A percentile compares a stretch with the other conserved stretches of the same genome.
Conservation (phyloP, 1,140 invertebrate genomes). For the Bombyx mandarina region DNA sequence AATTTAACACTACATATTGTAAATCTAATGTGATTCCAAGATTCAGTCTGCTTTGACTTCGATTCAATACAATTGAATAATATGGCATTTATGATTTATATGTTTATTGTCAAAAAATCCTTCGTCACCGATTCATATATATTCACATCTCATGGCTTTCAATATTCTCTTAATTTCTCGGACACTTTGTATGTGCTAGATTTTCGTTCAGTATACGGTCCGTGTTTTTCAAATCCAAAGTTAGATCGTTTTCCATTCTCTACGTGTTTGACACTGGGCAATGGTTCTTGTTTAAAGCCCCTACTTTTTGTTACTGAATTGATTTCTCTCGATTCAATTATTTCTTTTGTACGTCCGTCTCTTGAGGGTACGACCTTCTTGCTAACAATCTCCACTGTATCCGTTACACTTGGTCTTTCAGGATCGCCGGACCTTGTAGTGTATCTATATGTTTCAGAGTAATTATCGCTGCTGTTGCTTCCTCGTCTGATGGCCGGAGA, state of each 20-base stretch:
- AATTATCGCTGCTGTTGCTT: slow-evolving; percentile 77
- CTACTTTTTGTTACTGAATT: slow-evolving; percentile 78
- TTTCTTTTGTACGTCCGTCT: slow-evolving; percentile 74
- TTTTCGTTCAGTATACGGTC: slow-evolving; percentile 53
- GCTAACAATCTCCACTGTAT: slow-evolving; percentile 77
- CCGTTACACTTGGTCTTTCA: slow-evolving; percentile 74
- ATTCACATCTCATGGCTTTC: slow-evolving; percentile 20
- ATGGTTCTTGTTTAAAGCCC: slow-evolving; percentile 65
- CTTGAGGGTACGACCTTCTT: slow-evolving; percentile 76
- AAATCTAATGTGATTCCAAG: slow-evolving; percentile 38
- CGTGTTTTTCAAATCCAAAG: slow-evolving; percentile 59
- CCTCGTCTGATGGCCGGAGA: slow-evolving; percentile 67
- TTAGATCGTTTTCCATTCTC: slow-evolving; percentile 62
- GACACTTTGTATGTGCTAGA: slow-evolving; percentile 65
- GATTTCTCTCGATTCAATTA: slow-evolving; percentile 78
- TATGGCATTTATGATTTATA: slow-evolving; percentile 47
- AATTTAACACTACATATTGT: slow-evolving; percentile 24
- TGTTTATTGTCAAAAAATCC: slow-evolving; percentile 5
- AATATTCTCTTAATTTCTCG: slow-evolving; percentile 69
- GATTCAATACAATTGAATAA: slow-evolving; percentile 37
- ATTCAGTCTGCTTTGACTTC: slow-evolving; percentile 54
- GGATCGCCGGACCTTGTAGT: slow-evolving; percentile 77
- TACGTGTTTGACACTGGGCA: slow-evolving; percentile 59
- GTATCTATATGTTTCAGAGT: slow-evolving; percentile 78
- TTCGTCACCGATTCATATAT: background rate